Percentiles rank a stretch among this genome's conserved stretches.
phyloP scores from a whole-genome alignment of 2,113 vertebrate genomes.

The Proterorhinus semilunaris region DNA sequence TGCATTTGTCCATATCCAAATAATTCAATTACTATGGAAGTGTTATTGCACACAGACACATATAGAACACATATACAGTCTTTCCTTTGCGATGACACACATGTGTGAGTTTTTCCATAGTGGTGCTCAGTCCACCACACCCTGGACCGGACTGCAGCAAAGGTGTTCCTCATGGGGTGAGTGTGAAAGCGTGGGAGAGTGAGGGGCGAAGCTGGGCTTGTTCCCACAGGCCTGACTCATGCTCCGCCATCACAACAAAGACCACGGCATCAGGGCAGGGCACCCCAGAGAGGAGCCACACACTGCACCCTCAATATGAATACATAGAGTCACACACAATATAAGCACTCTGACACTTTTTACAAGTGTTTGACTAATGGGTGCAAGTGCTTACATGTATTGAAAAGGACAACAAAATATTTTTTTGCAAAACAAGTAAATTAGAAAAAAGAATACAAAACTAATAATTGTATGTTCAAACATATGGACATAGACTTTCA shows the following conservation, averaged over 20 bases:
- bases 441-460: no score
- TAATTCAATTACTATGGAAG: no score
- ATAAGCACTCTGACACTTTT: not conserved
- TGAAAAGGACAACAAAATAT: not conserved
- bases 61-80: not conserved
- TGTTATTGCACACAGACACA: not conserved
- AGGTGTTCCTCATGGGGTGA: conserved; percentile 61
- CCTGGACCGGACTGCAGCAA: conserved; percentile 53
- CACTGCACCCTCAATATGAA: conserved; percentile 44
- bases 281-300: conserved; percentile 60
- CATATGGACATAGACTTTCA: conserved; percentile 39
- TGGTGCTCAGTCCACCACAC: conserved; percentile 45
- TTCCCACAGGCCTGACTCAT: conserved; percentile 69
- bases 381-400: not conserved
- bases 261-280: conserved; percentile 47
- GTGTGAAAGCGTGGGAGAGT: conserved; percentile 71
- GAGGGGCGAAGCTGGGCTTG: conserved; percentile 56
- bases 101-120: conserved; percentile 64
- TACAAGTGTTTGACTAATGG: conserved; percentile 5
- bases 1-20: not conserved
- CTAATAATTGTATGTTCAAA: not conserved
- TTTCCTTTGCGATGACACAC: conserved; percentile 42
- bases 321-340: conserved; percentile 12
- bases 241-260: conserved; percentile 59
- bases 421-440: no score